Percentiles rank a stretch among this genome's conserved stretches.
Evolutionary conservation across 2,113 vertebrate species (phyloP).

Genomic region (Ochotona princeps): DNA sequence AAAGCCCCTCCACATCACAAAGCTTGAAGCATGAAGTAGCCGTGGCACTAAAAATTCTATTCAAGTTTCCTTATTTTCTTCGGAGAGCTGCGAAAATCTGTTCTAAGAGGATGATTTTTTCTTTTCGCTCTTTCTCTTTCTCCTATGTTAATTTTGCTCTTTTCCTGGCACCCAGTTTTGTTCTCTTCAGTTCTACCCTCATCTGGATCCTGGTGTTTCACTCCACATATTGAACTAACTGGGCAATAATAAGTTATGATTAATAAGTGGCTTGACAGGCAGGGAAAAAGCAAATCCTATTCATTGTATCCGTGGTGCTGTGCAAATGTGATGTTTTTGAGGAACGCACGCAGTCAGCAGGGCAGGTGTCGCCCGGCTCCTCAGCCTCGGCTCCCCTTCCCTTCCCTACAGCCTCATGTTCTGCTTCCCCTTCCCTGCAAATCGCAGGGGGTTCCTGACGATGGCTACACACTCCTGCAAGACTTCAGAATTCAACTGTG

Average conservation of each 20-base stretch:
- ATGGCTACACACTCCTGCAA: neutral
- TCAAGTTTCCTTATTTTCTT: neutral
- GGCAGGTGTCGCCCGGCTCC: neutral
- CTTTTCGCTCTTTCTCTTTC: neutral
- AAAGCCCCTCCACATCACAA: neutral
- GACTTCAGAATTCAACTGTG: neutral
- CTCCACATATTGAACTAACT: conserved; percentile 31
- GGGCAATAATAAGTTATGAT: conserved; percentile 67
- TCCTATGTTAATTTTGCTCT: conserved; percentile 63
- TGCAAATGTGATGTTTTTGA: conserved; percentile 4
- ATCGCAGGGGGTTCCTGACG: neutral
- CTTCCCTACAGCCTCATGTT: neutral
- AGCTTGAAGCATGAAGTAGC: neutral
- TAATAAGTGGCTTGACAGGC: conserved; percentile 68
- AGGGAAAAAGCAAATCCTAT: conserved; percentile 59
- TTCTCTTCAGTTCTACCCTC: conserved; percentile 58
- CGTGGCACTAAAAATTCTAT: neutral
- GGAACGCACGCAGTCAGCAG: conserved; percentile 52
- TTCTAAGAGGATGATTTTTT: neutral
- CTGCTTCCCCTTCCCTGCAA: neutral
- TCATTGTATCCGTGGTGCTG: conserved; percentile 20
- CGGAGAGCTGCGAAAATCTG: conserved; percentile 12
- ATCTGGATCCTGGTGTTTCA: conserved; percentile 63
- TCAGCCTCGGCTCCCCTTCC: neutral
- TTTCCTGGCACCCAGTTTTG: conserved; percentile 24